Conservation (phyloP, 1,140 invertebrate genomes). For the Popillia japonica region DNA sequence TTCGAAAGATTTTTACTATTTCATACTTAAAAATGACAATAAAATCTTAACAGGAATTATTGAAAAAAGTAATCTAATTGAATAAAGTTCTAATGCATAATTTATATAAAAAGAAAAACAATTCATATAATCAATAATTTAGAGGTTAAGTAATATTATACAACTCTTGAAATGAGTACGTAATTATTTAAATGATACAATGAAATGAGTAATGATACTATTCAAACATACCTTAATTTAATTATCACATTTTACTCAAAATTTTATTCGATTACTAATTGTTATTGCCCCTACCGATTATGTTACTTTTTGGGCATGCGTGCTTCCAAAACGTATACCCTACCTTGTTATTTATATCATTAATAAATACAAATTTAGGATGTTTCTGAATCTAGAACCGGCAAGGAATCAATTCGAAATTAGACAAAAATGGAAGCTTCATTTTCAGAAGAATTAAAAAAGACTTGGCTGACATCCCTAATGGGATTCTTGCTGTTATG, state of each 20-base stretch:
- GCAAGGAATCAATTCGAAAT: neutral
- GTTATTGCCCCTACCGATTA: constrained; percentile 41
- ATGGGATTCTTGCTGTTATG: constrained; percentile 68
- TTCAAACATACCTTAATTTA: constrained; percentile 25
- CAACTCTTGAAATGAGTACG: neutral
- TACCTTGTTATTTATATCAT: neutral
- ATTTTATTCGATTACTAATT: constrained; percentile 9
- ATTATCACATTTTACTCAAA: constrained; percentile 18
- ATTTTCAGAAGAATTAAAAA: constrained; percentile 67
- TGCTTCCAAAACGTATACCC: constrained; percentile 16
- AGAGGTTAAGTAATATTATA: neutral
- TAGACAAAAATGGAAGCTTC: constrained; percentile 55
- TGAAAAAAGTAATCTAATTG: no score
- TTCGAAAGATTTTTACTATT: no score
- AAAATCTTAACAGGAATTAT: no score
- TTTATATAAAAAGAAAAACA: neutral
- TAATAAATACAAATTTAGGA: neutral
- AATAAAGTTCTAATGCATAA: neutral
- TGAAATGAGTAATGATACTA: constrained; percentile 36
- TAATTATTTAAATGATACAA: neutral
- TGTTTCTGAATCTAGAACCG: neutral
- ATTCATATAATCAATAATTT: neutral
- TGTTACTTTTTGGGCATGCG: constrained; percentile 44
- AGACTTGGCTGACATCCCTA: constrained; percentile 70
- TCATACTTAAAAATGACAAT: no score